phyloP scores from a whole-genome alignment of 2,797 vertebrate species.

The Sebastes kiyomatsui region DNA sequence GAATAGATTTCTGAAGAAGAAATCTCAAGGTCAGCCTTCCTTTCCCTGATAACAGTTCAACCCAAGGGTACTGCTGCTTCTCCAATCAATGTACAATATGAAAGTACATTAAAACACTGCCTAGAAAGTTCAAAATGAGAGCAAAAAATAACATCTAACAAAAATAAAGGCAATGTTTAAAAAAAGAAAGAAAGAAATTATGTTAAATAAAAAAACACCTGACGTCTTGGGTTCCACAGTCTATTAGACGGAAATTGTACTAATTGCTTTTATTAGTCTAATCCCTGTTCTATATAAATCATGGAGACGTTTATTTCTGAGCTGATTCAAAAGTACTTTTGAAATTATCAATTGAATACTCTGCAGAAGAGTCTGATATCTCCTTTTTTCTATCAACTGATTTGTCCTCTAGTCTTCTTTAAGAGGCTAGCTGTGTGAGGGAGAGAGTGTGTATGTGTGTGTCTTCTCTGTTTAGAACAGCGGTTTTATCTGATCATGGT shows the following conservation, averaged over 20 bases:
- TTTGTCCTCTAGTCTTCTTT: neutral
- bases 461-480: neutral
- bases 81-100: neutral
- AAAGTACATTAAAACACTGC: neutral
- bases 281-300: neutral
- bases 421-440: neutral
- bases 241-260: too few relatives aligned
- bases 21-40: neutral
- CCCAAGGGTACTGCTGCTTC: neutral
- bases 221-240: neutral
- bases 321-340: neutral
- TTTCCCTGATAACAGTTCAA: neutral
- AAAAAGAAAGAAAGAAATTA: too few relatives aligned
- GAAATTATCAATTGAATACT: neutral
- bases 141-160: neutral
- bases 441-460: neutral
- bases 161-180: neutral
- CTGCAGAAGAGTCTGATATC: neutral
- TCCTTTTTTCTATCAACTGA: neutral
- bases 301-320: neutral
- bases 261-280: neutral
- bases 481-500: neutral
- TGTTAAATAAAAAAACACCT: neutral
- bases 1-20: too few relatives aligned
- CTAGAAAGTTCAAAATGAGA: neutral